A percentile compares a stretch with the other conserved stretches of the same genome.
Evolutionary conservation across 2,113 vertebrate species (phyloP).

Genomic region (Turnix velox): DNA sequence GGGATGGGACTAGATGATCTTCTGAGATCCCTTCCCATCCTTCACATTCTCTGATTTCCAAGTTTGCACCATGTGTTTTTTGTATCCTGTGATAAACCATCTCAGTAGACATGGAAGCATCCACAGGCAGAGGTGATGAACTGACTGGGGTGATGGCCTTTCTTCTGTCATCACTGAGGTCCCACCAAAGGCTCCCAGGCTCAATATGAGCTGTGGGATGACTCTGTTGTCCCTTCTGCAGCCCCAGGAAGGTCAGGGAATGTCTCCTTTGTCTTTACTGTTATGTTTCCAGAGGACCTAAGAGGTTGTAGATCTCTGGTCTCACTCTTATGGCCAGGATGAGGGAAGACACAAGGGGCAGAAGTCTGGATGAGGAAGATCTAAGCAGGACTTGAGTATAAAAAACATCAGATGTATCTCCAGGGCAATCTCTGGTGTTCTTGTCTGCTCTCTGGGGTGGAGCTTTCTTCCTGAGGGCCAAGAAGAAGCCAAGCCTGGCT

Average conservation of each 20-base stretch:
- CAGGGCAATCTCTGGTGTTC: background rate
- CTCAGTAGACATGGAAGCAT: background rate
- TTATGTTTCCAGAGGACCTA: background rate
- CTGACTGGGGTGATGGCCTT: background rate
- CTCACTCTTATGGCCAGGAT: background rate
- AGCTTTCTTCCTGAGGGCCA: background rate
- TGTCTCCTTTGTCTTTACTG: background rate
- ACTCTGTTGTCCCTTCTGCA: background rate
- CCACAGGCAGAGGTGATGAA: background rate
- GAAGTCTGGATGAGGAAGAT: background rate
- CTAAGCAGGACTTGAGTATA: background rate
- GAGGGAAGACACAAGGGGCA: background rate
- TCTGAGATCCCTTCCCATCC: too few relatives aligned
- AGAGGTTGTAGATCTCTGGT: background rate
- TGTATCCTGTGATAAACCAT: background rate
- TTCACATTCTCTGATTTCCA: background rate
- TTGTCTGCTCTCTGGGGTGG: background rate
- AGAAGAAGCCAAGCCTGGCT: background rate
- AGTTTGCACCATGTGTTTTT: background rate
- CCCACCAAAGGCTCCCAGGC: background rate
- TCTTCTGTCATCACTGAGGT: background rate
- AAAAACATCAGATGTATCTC: rapidly evolving
- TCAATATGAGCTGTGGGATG: background rate
- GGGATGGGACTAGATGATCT: too few relatives aligned
- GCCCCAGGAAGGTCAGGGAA: rapidly evolving